Base-by-base conservation (phyloP, 2,113 vertebrate genomes). In the Pachyramphus minor region DNA sequence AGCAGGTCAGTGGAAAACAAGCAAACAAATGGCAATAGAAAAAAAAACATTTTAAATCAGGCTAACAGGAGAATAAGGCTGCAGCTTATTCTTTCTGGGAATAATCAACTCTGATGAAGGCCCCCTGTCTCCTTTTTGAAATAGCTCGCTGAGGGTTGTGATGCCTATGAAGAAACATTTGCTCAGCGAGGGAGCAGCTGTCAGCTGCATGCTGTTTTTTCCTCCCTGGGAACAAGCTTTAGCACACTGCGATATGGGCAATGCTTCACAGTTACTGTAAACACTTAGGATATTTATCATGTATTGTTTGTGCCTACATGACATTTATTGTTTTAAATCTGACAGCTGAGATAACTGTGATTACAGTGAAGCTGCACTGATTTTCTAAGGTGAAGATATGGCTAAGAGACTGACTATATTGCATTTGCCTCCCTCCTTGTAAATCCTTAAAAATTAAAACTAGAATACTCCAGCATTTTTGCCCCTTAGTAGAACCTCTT, bases 191-290 rank as follows among this genome's bases (percentile, higher is more conserved):
- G 79, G 63, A 93, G 24, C 96, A 96, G 93, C 90, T 97, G 95
- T 92, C 95, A 96, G 95, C 95, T 95, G 95, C 79, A 33, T 27
- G 68, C 85, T 86, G 87, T 12, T 64, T 91, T 92, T 47, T 42
- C 60, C 41, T 84, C 64, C 72, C 47, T 86, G 60, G 64, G 44
- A 96, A 81, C 52, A 59, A 60, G 52, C 90, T 88, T 47, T 59
- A 88, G 67, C 5, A 1, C 87, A 31, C 67, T 85, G 82, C 4
- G 7, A 59, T 87, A 39, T 47, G 52, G 69, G 78, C 49, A 2
- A 45, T 37, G 42, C 53, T 87, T 83, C n/a, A 12, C 87, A 88
- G 68, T 37, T 59, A 45, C 6, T 2, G 2, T 75, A 74, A 88
- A 78, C 67, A 37, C 39, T 73, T 47, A 18, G 68, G 47, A 16